Base-by-base conservation (phyloP, 2,888 invertebrate species). In the Calameuta pallipes region DNA sequence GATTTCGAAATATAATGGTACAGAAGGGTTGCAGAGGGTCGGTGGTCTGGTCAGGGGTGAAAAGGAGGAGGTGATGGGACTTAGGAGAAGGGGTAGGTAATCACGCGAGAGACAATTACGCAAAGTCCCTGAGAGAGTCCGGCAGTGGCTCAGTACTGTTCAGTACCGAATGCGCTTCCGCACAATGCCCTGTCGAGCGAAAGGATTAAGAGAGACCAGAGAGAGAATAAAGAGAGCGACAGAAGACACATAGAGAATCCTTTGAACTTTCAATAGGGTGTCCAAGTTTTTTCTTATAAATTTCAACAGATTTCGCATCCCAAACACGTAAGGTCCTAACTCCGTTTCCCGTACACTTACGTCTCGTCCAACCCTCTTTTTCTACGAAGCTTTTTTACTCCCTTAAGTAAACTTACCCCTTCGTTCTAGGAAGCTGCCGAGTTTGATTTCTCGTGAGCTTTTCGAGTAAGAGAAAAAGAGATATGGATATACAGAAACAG, bases 31-130 rank as follows among this genome's bases (percentile, higher is more conserved):
- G 41, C 41, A 6, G 41, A 41, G 41, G 41, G 41, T 41, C 15
- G 41, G 41, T 15, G 41, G 41, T 15, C 6, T 41, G 41, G 41
- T 41, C 15, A 41, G 41, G 41, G 41, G 41, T 41, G 41, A 6
- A 15, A 41, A 41, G 41, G 41, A 36, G 36, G 36, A 41, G 41
- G 15, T 41, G 41, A 15, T 15, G 15, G 41, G 41, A 41, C 15
- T 6, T 15, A 9, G 80, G 3, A 79, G 73, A 77, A 79, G 80
- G 76, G 79, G 79, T 76, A 80, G 77, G 84, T 86, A 86, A 88
- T 87, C 85, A 86, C 83, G 86, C 85, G 85, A 84, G 84, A 83
- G 87, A 85, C 86, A 87, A 87, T 88, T 86, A 85, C 84, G 83
- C 85, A 79, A 81, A 85, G 84, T 85, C 84, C 84, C 83, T 84